These are phyloP conservation scores for Meandrusa payeni DNA, from an alignment of 2,888 invertebrate species.

Conservation along the genomic window DNA sequence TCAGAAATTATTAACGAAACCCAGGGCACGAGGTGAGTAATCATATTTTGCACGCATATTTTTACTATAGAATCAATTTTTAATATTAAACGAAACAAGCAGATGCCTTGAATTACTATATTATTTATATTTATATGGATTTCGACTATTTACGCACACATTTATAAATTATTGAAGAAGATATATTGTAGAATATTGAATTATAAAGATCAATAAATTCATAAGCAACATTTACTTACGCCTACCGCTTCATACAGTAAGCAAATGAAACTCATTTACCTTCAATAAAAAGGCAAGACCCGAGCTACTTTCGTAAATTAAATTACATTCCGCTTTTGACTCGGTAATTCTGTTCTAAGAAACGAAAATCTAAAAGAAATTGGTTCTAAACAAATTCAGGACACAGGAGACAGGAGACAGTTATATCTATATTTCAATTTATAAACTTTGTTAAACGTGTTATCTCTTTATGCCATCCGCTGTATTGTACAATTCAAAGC, in stretches of 20 bases:
- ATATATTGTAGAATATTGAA: no score
- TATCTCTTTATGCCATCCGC: no score
- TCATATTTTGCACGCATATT: no score
- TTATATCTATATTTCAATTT: no score
- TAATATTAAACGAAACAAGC: no score
- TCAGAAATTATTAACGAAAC: constrained; percentile 88
- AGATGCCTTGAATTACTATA: no score
- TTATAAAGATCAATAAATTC: not conserved
- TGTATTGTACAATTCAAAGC: no score
- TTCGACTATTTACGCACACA: no score
- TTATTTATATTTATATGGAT: no score
- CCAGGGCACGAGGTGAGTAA: constrained; percentile 89
- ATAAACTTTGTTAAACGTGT: no score
- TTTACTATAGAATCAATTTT: no score
- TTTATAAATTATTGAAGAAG: no score
- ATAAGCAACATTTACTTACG: not conserved
- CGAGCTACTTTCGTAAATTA: constrained; percentile 5
- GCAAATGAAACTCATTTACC: not conserved
- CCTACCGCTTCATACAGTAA: not conserved
- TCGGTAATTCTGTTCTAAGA: constrained; percentile 11
- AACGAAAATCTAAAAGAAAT: constrained; percentile 8
- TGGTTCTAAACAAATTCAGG: constrained; percentile 10
- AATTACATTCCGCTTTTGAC: constrained; percentile 4
- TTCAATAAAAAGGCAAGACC: constrained; percentile 5
- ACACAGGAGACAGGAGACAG: not conserved